A percentile compares a stretch with the other conserved stretches of the same genome.
Evolutionary conservation across 2,797 vertebrate genomes (phyloP).

Genomic region (Craterocephalus amniculus): DNA sequence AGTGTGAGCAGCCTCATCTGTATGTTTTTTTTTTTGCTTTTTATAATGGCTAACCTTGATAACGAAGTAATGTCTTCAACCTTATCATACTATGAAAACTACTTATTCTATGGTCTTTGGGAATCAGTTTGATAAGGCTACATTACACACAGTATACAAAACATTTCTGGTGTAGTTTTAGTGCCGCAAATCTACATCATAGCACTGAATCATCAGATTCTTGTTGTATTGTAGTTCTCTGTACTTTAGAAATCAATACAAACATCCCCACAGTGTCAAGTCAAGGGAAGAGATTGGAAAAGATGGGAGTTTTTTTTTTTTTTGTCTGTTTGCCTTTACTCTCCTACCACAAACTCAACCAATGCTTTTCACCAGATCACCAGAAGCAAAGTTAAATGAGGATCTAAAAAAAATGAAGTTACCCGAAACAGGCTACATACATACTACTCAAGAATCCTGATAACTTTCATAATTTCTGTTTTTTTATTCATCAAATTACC

Average conservation of each 20-base stretch:
- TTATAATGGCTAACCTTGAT: neutral
- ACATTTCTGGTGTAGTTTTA: neutral
- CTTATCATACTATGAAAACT: neutral
- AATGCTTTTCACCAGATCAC: neutral
- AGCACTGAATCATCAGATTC: neutral
- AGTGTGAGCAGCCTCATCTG: neutral
- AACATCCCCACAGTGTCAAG: neutral
- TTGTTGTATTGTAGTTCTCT: neutral
- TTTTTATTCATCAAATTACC: neutral
- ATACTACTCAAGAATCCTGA: neutral
- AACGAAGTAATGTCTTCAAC: neutral
- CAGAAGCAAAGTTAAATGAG: neutral
- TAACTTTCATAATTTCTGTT: neutral
- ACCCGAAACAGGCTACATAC: too few species aligned
- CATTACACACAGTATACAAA: neutral
- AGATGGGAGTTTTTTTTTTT: neutral
- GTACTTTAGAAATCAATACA: too few species aligned
- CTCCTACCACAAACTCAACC: constrained; percentile 26
- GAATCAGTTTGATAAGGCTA: neutral
- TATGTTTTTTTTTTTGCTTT: neutral
- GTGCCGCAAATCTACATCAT: neutral
- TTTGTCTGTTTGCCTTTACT: neutral
- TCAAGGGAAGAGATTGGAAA: neutral
- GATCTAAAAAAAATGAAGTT: too few species aligned
- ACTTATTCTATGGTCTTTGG: neutral